A percentile compares a stretch with the other conserved stretches of the same genome.
phyloP scores from a whole-genome alignment of 2,888 invertebrate genomes.

The Deilephila porcellus region DNA sequence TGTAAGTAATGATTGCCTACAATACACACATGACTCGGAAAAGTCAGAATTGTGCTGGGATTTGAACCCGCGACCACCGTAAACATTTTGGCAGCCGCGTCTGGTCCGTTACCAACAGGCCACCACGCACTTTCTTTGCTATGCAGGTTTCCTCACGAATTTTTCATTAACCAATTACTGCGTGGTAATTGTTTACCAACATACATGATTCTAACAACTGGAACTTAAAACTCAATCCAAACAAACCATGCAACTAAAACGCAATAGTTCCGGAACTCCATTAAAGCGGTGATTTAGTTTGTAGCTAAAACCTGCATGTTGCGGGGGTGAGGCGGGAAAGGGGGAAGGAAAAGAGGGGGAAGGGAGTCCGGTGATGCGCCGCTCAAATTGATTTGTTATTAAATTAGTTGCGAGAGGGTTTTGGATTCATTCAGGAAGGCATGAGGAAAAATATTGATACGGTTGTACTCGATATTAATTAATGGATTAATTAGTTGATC shows the following conservation, averaged over 20 bases:
- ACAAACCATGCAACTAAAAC: not conserved
- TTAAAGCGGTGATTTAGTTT: slow-evolving; percentile 12
- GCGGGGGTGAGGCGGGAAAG: not conserved
- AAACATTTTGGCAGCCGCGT: no score
- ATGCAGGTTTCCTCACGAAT: no score
- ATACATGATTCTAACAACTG: no score
- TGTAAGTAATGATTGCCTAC: no score
- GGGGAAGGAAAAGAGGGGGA: not conserved
- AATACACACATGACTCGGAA: no score
- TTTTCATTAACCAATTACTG: no score
- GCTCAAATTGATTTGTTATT: slow-evolving; percentile 32
- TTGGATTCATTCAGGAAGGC: not conserved
- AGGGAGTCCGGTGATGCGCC: slow-evolving; percentile 13
- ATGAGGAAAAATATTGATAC: not conserved
- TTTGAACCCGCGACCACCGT: no score
- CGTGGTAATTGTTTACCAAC: no score
- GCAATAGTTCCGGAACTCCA: not conserved
- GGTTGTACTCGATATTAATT: not conserved
- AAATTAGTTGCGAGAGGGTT: slow-evolving; percentile 13
- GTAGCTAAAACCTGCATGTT: not conserved
- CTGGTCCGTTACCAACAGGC: no score
- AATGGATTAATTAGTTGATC: no score
- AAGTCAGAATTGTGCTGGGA: no score
- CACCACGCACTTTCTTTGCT: no score
- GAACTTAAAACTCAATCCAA: not conserved